Conservation (phyloP, 1,140 invertebrate genomes). For the Homarus americanus region DNA sequence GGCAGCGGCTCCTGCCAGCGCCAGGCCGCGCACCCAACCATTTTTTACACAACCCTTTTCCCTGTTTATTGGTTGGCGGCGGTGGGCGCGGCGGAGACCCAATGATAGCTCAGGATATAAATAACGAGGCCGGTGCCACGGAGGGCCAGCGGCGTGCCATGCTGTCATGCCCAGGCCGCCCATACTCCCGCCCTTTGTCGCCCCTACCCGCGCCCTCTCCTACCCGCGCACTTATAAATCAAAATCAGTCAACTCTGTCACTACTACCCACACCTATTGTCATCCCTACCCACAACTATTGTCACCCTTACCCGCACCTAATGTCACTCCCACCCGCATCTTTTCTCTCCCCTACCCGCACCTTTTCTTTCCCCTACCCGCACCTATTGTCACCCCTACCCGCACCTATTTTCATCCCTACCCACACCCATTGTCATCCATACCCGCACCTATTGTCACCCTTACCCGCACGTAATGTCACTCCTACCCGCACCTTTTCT, state of each 20-base stretch:
- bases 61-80: conserved; percentile 63
- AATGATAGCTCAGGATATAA: conserved; percentile 67
- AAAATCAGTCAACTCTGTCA: too few relatives aligned
- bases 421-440: too few relatives aligned
- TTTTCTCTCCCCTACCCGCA: too few relatives aligned
- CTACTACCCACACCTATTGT: background rate
- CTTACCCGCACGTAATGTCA: too few relatives aligned
- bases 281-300: background rate
- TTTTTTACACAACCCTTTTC: conserved; percentile 67
- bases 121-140: conserved; percentile 66
- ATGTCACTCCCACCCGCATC: conserved; percentile 12
- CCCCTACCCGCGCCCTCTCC: background rate
- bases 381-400: too few relatives aligned
- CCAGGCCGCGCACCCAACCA: conserved; percentile 51
- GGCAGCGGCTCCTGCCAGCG: conserved; percentile 43
- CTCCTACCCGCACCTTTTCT: too few relatives aligned
- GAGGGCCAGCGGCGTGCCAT: conserved; percentile 50
- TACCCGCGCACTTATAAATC: too few relatives aligned
- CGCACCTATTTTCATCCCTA: too few relatives aligned
- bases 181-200: conserved; percentile 28
- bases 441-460: too few relatives aligned
- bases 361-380: conserved; percentile 18
- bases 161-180: conserved; percentile 58
- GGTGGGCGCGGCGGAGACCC: conserved; percentile 54
- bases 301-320: background rate